Base-by-base conservation (phyloP, 2,888 invertebrate genomes). In the Priocnemis perturbator region DNA sequence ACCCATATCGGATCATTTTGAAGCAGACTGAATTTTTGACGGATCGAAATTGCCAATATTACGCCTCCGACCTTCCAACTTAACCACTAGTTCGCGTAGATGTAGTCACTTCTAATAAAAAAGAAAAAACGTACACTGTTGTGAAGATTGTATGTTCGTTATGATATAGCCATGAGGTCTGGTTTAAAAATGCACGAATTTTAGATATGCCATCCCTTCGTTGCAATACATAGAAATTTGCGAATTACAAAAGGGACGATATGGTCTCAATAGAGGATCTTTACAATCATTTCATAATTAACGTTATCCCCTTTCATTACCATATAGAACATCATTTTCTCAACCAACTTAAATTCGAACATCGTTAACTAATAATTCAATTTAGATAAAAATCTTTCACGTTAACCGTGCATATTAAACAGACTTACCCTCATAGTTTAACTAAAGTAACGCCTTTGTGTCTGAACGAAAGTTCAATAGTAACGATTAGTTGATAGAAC, bases 381-480 rank as follows among this genome's bases (percentile, higher is more conserved):
- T 37, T 37, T 1, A 11, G 14, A 37, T 37, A 37, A 37, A 37
- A 11, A 37, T 37, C 1, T 37, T 37, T 11, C 3, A 20, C 20
- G 53, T 5, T 9, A 74, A 74, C 64, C 61, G 64, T 67, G 65
- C 75, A 63, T 59, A 56, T 69, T 63, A 65, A 72, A 72, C 69
- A 55, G 45, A 71, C 61, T 67, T 55, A 55, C 53, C 50, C 70
- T 60, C 58, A 57, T 69, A 68, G 68, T 60, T 61, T 47, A n/a
- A 17, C 26, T 67, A 60, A 59, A 64, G 50, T 65, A 77, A 74
- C 67, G 61, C 64, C 59, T 71, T 66, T 71, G 64, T 71, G 66
- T 79, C 74, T 61, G 67, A 74, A 69, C 70, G 17, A 60, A 64
- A 67, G 68, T 80, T 75, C 62, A 70, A 66, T 75, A 70, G 75